These are phyloP conservation scores for Orthonychiurus folsomi DNA, from an alignment of 2,888 invertebrate genomes.

Conservation along the genomic window DNA sequence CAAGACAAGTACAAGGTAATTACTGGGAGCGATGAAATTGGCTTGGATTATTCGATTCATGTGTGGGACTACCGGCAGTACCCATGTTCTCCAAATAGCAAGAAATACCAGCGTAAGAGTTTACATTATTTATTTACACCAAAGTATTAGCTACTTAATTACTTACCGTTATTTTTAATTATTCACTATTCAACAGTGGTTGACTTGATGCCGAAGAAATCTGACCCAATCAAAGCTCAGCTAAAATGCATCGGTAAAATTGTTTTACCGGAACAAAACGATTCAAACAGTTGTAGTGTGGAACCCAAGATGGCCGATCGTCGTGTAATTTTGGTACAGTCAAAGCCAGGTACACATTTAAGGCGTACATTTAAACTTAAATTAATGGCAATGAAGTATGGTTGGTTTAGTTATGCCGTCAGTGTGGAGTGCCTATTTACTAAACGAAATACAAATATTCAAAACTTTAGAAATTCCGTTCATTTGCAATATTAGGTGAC, in stretches of 20 bases:
- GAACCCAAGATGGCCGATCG: not conserved
- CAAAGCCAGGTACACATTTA: not conserved
- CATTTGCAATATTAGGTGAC: not conserved
- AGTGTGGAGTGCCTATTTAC: not conserved
- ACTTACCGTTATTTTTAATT: too few relatives aligned
- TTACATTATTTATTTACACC: too few relatives aligned
- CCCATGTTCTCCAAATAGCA: not conserved
- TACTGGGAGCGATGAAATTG: conserved; percentile 52
- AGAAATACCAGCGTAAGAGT: not conserved
- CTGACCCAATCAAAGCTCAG: conserved; percentile 3
- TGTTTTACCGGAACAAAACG: conserved; percentile 8
- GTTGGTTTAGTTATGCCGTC: too few relatives aligned
- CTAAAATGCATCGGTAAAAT: conserved; percentile 6
- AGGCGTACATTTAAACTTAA: too few relatives aligned
- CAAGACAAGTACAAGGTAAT: conserved; percentile 54
- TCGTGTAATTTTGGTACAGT: not conserved
- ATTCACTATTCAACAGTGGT: too few relatives aligned
- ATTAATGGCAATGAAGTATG: too few relatives aligned
- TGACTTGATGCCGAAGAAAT: not conserved
- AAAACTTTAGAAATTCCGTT: not conserved
- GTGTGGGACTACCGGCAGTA: conserved; percentile 50
- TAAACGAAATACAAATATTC: conserved; percentile 6
- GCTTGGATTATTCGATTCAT: conserved; percentile 54
- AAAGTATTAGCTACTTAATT: too few relatives aligned
- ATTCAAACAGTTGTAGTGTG: conserved; percentile 8